A percentile compares a stretch with the other conserved stretches of the same genome.
phyloP scores from a whole-genome alignment of 2,888 invertebrate genomes.

The Tenthredo livida region DNA sequence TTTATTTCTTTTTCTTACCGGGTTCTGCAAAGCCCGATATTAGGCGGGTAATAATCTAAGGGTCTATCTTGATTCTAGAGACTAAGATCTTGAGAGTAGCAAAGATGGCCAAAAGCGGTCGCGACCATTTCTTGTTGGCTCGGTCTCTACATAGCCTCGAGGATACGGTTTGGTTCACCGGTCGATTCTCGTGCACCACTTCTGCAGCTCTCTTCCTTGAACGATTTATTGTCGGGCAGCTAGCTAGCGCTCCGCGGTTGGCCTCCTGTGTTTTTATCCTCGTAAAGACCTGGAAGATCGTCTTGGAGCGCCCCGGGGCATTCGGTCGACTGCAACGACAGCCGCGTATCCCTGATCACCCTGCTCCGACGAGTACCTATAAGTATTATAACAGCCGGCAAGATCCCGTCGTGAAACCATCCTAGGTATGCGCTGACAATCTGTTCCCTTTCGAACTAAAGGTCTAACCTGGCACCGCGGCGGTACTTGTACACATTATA shows the following conservation, averaged over 20 bases:
- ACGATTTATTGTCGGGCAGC: conserved; percentile 44
- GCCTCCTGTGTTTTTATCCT: conserved; percentile 35
- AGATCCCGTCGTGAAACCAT: conserved; percentile 44
- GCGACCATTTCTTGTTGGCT: conserved; percentile 41
- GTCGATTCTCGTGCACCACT: conserved; percentile 44
- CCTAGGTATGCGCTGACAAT: conserved; percentile 45
- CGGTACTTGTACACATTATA: neutral
- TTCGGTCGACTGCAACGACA: conserved; percentile 33
- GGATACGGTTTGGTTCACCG: conserved; percentile 29
- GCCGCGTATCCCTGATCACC: conserved; percentile 34
- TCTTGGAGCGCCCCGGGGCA: conserved; percentile 32
- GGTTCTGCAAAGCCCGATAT: neutral
- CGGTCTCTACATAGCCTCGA: conserved; percentile 5
- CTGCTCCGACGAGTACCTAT: neutral
- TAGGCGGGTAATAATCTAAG: conserved; percentile 23
- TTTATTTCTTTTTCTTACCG: neutral
- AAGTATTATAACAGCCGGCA: conserved; percentile 28
- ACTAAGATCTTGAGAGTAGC: conserved; percentile 2
- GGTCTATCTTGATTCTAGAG: conserved; percentile 28
- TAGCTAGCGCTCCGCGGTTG: neutral
- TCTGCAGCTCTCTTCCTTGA: conserved; percentile 39
- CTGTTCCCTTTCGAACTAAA: conserved; percentile 21
- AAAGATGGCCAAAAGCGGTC: conserved; percentile 32
- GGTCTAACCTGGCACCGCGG: neutral
- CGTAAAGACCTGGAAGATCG: conserved; percentile 40